Conservation (phyloP, 2,797 vertebrate species). For the Tamandua tetradactyla region DNA sequence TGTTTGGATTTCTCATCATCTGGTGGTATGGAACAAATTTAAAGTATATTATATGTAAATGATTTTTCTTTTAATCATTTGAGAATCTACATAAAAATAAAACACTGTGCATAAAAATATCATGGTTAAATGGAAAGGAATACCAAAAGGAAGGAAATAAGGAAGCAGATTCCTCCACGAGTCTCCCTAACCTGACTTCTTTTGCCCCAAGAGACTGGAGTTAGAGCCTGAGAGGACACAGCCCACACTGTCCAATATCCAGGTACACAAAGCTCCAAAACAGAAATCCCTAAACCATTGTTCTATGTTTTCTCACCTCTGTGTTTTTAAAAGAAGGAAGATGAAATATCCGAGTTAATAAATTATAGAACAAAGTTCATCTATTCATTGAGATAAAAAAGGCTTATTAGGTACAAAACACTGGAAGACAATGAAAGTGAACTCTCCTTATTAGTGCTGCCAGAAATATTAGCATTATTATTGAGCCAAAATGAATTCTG, state of each 20-base stretch:
- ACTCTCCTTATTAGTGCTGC: conserved; percentile 3
- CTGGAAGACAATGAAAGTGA: conserved; percentile 55
- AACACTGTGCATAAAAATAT: not conserved
- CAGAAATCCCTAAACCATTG: not conserved
- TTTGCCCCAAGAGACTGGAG: not conserved
- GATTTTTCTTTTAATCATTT: not conserved
- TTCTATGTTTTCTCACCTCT: not conserved
- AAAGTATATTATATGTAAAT: not conserved
- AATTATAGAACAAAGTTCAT: conserved; percentile 34
- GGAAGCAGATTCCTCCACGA: not conserved
- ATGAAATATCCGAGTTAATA: conserved; percentile 53
- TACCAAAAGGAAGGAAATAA: not conserved
- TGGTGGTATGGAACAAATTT: not conserved
- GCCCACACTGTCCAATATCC: not conserved
- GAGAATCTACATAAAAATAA: not conserved
- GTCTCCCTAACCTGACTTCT: not conserved
- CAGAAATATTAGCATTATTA: conserved; percentile 33
- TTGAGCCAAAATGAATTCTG: conserved; percentile 19
- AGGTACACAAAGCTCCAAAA: not conserved
- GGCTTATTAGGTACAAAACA: conserved; percentile 53
- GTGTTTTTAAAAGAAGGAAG: not conserved
- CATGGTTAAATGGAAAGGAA: conserved; percentile 5
- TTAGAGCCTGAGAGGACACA: not conserved
- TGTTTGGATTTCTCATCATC: not conserved
- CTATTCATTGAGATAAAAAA: conserved; percentile 59